These are phyloP conservation scores for Physeter macrocephalus DNA, from an alignment of 2,113 vertebrate species.

Conservation along the genomic window DNA sequence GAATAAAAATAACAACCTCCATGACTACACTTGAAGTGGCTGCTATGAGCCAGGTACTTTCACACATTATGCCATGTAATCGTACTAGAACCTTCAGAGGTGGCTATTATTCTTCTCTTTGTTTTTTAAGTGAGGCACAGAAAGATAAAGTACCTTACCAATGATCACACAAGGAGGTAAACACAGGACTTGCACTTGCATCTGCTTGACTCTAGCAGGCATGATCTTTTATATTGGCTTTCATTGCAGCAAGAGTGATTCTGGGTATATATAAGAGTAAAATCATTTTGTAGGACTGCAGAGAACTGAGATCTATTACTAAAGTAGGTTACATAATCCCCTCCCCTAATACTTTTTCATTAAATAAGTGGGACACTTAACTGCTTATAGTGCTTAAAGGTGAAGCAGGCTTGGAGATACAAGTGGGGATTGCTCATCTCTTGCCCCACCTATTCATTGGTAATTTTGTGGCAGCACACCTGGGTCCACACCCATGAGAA, in stretches of 20 bases:
- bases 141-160: neutral
- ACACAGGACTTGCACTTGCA: neutral
- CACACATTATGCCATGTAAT: neutral
- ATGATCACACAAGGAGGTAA: neutral
- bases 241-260: neutral
- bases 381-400: neutral
- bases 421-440: neutral
- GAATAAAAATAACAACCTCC: neutral
- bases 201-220: neutral
- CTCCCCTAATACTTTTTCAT: neutral
- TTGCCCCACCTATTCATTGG: neutral
- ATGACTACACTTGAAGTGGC: neutral
- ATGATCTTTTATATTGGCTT: neutral
- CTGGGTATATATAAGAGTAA: neutral
- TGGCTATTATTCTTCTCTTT: neutral
- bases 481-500: neutral
- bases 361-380: neutral
- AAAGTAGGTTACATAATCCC: neutral
- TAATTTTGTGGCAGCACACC: neutral
- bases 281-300: neutral
- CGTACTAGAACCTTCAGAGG: neutral
- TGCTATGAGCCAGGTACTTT: neutral
- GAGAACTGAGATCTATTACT: neutral
- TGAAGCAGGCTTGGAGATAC: neutral
- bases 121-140: neutral